Base-by-base conservation (phyloP, 2,113 vertebrate genomes). In the Collichthys lucidus region DNA sequence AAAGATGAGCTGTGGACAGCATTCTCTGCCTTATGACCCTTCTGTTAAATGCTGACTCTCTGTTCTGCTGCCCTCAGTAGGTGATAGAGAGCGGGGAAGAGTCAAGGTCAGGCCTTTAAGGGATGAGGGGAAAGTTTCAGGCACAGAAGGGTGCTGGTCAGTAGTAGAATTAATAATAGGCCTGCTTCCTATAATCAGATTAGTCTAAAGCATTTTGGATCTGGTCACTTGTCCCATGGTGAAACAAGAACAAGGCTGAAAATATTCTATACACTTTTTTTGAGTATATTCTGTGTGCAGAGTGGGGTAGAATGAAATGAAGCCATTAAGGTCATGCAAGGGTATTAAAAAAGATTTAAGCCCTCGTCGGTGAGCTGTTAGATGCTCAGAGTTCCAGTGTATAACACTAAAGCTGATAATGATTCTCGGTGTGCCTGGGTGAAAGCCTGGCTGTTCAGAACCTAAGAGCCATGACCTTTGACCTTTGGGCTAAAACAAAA, bases 391-490 rank as follows among this genome's bases (percentile, higher is more conserved):
- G 84, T 80, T 91, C 87, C 88, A 42, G 44, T 17, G 44, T 62
- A 66, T 57, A 31, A 31, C 29, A 55, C 91, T 93, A 90, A 95
- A 91, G 88, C 88, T 91, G 95, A 93, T 96, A 94, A 47, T 56
- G 88, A 96, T 96, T 92, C 94, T 93, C 44, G 88, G 92, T 96
- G 95, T 94, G 92, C 94, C 92, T 26, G 85, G 78, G 94, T 92
- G 94, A 92, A 95, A 80, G 20, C 93, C 94, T 95, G 94, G 83
- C 94, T 90, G 90, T 94, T 96, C 94, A 92, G 93, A 96, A 95
- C 95, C 95, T 96, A 94, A 94, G 92, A 95, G 91, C 84, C 93
- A 89, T 97, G 95, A 97, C 93, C 96, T 96, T 94, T 96, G 83
- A 96, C 94, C 95, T 92, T 90, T 92, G 88, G 87, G 88, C 88